A percentile compares a stretch with the other conserved stretches of the same genome.
Conservation (phyloP, 2,113 vertebrate species). For the Chelonoidis abingdonii region DNA sequence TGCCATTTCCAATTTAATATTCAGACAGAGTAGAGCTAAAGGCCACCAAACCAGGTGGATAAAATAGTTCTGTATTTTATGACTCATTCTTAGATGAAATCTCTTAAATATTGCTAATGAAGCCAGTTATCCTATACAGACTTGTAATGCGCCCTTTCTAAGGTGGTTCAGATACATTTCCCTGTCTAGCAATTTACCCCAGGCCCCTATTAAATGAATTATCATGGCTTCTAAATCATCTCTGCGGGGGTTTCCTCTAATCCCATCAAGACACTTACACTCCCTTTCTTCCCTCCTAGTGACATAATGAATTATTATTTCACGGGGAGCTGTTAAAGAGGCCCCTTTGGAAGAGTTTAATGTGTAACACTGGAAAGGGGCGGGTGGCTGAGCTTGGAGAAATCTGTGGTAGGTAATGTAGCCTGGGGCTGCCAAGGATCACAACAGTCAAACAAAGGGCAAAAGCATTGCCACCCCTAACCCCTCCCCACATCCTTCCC, state of each 20-base stretch:
- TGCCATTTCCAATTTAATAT: conserved; percentile 85
- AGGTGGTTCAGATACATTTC: conserved; percentile 81
- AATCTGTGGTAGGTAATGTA: conserved; percentile 63
- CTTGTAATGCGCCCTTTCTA: conserved; percentile 79
- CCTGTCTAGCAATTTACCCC: conserved; percentile 86
- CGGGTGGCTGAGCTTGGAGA: conserved; percentile 15
- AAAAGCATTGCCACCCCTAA: background rate
- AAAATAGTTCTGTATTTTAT: conserved; percentile 84
- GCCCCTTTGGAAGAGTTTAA: conserved; percentile 78
- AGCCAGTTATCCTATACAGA: conserved; percentile 79
- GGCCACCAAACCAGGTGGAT: conserved; percentile 85
- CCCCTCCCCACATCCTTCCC: background rate
- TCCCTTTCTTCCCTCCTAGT: conserved; percentile 82
- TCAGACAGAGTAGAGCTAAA: conserved; percentile 83
- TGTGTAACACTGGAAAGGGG: conserved; percentile 55
- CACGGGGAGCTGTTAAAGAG: conserved; percentile 84
- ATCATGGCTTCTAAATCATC: conserved; percentile 88
- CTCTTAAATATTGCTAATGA: conserved; percentile 89
- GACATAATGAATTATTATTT: conserved; percentile 88
- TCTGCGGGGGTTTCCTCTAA: conserved; percentile 85
- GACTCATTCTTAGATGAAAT: conserved; percentile 83
- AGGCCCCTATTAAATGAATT: conserved; percentile 89
- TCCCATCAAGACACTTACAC: conserved; percentile 88
- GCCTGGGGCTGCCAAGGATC: conserved; percentile 6
- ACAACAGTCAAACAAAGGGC: conserved; percentile 53